Evolutionary conservation across 1,140 invertebrate species (phyloP), one percentile per base, ranked within the genome.

Genomic region (Halesus radiatus): DNA sequence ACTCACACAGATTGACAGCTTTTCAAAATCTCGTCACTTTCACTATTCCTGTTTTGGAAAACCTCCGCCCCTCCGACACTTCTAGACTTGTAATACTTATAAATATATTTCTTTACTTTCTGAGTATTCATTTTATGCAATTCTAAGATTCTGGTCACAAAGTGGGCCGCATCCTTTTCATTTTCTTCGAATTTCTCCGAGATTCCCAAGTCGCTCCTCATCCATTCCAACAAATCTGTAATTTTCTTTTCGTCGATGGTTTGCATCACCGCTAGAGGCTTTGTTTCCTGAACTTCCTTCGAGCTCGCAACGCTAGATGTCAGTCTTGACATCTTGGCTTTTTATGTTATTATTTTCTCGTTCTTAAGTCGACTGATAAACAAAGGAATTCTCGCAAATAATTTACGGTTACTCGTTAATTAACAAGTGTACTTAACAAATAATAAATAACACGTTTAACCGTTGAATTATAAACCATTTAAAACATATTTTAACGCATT

Each of bases 1-100:
- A 66, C 81, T 80, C 45, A 83, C 81, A 66, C 70, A 45, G 79
- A 80, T 64, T 83, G 81, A 64, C 81, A 83, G 62, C 79, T 83
- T 73, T 77, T 83, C 23, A 83, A 56, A 52, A 83, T 80, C 29
- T 83, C 81, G 23, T 83, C 81, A 58, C 81, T 83, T 20, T 83
- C 81, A 3, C 66, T 52, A 79, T 78, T 83, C 37, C 79, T 80
- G 53, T 83, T 75, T 23, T 80, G 68, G 45, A 83, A 83, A 20
- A 80, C 52, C 16, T 83, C 81, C 7, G 50, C 23, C n/a, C 81
- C 81, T 0, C 77, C 76, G 3, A n/a, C 52, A 26, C 78, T 80
- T 68, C 81, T 80, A 6, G 64, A 7, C 60, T 80, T 83, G 54
- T 76, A 80, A 54, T 83, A 83, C 62, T 83, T 83, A 6, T 29